These are phyloP conservation scores for Promerops cafer DNA, from an alignment of 2,113 vertebrate genomes.

Conservation along the genomic window DNA sequence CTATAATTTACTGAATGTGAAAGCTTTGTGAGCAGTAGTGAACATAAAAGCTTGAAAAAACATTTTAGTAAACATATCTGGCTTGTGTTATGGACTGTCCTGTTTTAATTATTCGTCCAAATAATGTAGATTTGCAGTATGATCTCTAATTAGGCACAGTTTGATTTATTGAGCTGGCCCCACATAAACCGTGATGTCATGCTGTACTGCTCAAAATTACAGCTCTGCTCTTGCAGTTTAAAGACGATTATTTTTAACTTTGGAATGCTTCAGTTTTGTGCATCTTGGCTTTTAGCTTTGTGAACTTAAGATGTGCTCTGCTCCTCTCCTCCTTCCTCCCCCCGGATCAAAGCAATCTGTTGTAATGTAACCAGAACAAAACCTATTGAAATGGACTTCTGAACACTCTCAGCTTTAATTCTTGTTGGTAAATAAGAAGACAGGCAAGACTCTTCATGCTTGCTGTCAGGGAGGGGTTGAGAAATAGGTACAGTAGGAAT, in stretches of 20 bases:
- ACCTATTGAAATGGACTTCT: background rate
- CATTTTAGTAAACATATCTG: constrained; percentile 78
- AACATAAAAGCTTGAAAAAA: constrained; percentile 65
- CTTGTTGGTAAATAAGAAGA: constrained; percentile 22
- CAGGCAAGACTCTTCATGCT: background rate
- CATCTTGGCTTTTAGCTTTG: constrained; percentile 55
- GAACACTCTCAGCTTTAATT: background rate
- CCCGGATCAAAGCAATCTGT: constrained; percentile 31
- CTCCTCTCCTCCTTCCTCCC: background rate
- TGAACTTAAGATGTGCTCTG: constrained; percentile 43
- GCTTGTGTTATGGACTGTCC: constrained; percentile 64
- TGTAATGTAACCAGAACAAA: constrained; percentile 22
- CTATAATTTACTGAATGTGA: constrained; percentile 73
- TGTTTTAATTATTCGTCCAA: constrained; percentile 72
- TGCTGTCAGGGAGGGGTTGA: background rate
- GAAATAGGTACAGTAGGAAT: background rate
- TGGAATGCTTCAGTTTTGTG: constrained; percentile 48
- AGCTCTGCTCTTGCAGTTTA: constrained; percentile 68
- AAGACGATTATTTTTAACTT: constrained; percentile 73
- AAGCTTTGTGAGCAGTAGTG: constrained; percentile 68
- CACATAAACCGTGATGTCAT: constrained; percentile 79
- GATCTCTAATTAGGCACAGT: constrained; percentile 75
- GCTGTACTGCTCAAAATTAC: constrained; percentile 72
- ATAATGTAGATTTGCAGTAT: constrained; percentile 72
- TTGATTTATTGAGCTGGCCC: constrained; percentile 76